These are phyloP conservation scores for Muscicapa adusta DNA, from an alignment of 2,113 vertebrate species.

Conservation along the genomic window DNA sequence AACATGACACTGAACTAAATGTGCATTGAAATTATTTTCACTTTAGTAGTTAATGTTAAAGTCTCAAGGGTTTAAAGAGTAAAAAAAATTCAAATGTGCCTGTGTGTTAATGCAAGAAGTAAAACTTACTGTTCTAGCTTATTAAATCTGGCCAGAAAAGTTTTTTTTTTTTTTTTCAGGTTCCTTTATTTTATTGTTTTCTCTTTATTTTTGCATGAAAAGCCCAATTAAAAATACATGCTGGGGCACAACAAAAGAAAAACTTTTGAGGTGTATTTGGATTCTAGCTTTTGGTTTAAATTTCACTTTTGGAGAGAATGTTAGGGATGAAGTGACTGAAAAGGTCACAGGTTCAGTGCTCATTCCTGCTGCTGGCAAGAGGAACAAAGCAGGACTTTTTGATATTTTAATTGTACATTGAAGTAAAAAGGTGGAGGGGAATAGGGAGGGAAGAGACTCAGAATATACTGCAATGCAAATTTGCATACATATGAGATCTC, in stretches of 20 bases:
- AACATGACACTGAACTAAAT: background rate
- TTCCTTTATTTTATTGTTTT: background rate
- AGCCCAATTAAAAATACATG: background rate
- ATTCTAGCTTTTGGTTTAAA: background rate
- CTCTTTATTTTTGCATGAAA: background rate
- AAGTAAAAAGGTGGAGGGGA: background rate
- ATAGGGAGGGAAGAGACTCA: background rate
- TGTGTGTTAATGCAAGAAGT: background rate
- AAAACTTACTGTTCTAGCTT: background rate
- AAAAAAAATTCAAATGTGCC: background rate
- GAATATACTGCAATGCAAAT: slow-evolving; percentile 34
- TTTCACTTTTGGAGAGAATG: background rate
- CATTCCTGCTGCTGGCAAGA: background rate
- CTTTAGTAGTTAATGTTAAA: background rate
- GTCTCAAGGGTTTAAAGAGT: background rate
- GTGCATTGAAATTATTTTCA: background rate
- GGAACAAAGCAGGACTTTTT: background rate
- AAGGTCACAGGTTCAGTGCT: background rate
- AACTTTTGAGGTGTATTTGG: background rate
- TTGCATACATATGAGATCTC: slow-evolving; percentile 37
- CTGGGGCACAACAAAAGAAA: background rate
- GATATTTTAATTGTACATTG: slow-evolving; percentile 10
- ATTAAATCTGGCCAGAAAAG: background rate
- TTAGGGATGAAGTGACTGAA: background rate
- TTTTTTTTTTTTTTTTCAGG: background rate